Conservation (phyloP, 2,888 invertebrate genomes). For the Caenorhabditis angaria region DNA sequence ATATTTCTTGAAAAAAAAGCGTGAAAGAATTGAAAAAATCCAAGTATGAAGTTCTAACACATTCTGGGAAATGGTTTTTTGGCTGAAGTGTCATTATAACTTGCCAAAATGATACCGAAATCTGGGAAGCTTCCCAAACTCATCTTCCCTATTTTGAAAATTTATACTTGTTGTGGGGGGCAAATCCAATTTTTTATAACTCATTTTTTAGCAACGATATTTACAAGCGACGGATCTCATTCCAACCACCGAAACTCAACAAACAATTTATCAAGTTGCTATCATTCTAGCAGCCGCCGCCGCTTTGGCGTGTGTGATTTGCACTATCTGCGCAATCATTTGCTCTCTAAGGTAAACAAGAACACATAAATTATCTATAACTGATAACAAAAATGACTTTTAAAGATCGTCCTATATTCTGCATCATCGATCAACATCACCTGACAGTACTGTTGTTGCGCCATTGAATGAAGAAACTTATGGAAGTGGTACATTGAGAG, state of each 20-base stretch:
- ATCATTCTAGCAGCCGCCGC: slow-evolving; percentile 67
- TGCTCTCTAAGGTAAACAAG: slow-evolving; percentile 56
- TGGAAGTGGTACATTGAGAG: slow-evolving; percentile 47
- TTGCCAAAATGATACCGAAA: background rate
- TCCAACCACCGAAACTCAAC: slow-evolving; percentile 46
- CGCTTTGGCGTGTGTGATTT: slow-evolving; percentile 65
- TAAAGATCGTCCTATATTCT: slow-evolving; percentile 67
- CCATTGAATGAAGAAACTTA: slow-evolving; percentile 58
- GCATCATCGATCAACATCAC: slow-evolving; percentile 59
- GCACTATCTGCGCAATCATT: slow-evolving; percentile 59
- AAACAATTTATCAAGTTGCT: slow-evolving; percentile 60
- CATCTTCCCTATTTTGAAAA: background rate
- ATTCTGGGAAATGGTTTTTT: no score
- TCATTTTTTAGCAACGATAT: slow-evolving; percentile 60
- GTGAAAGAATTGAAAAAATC: no score
- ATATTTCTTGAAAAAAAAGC: background rate
- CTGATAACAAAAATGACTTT: background rate
- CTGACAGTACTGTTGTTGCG: slow-evolving; percentile 56
- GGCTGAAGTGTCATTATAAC: no score
- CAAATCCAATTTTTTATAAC: no score
- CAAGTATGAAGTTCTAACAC: no score
- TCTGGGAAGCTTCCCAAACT: no score
- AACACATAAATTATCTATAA: background rate
- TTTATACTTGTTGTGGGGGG: no score
- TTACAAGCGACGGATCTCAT: slow-evolving; percentile 57